phyloP scores from a whole-genome alignment of 1,140 invertebrate genomes.

The Lordiphosa collinella region DNA sequence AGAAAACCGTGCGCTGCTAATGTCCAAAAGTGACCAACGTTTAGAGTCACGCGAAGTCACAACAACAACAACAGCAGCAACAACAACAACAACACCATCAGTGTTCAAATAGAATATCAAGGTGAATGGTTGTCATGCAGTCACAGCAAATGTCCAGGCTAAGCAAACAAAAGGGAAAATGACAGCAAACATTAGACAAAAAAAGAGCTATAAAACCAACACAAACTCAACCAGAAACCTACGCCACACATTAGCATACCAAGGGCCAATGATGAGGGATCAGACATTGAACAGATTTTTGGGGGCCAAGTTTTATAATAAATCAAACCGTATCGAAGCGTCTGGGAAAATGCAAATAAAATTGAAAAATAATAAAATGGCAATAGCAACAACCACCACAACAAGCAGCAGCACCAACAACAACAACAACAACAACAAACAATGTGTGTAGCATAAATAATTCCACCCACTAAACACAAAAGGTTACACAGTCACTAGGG shows the following conservation, averaged over 20 bases:
- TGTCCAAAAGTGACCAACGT: constrained; percentile 58
- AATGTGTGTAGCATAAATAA: constrained; percentile 73
- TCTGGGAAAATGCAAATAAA: constrained; percentile 57
- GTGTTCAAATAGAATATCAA: constrained; percentile 37
- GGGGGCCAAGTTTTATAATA: constrained; percentile 19
- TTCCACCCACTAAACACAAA: constrained; percentile 65
- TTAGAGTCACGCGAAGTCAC: constrained; percentile 67
- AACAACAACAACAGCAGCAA: no score
- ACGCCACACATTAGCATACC: constrained; percentile 28
- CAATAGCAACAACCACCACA: constrained; percentile 7
- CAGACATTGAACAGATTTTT: constrained; percentile 10
- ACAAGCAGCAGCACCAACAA: constrained; percentile 30
- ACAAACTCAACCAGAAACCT: not conserved
- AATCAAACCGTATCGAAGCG: constrained; percentile 38
- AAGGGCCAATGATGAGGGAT: constrained; percentile 11
- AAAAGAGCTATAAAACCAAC: constrained; percentile 2
- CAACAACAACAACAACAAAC: constrained; percentile 36
- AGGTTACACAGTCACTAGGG: constrained; percentile 73
- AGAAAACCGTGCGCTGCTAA: constrained; percentile 36
- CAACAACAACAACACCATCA: constrained; percentile 22
- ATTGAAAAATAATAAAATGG: constrained; percentile 68
- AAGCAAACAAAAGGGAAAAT: constrained; percentile 8
- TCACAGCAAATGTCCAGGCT: constrained; percentile 6
- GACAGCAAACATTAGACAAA: constrained; percentile 3
- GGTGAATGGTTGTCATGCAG: constrained; percentile 54